Percentiles rank a stretch among this genome's conserved stretches.
Evolutionary conservation across 2,888 invertebrate species (phyloP).

Genomic region (Thera britannica): DNA sequence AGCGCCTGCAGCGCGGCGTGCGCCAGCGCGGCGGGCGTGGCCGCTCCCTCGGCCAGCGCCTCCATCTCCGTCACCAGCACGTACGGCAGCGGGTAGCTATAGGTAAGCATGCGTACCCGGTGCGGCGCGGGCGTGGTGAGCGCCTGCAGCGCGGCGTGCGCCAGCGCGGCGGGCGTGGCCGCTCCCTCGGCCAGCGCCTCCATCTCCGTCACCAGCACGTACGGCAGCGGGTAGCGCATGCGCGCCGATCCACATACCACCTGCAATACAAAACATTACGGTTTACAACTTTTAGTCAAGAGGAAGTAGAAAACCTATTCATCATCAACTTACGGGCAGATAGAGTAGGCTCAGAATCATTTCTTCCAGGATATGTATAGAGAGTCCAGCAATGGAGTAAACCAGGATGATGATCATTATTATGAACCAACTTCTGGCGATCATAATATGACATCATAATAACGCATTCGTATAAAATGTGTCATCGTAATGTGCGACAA

Average conservation of each 20-base stretch:
- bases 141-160: constrained; percentile 55
- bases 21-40: constrained; percentile 32
- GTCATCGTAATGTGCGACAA: constrained; percentile 13
- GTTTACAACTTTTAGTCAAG: too few species aligned
- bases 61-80: constrained; percentile 86
- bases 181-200: constrained; percentile 79
- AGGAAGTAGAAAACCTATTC: too few species aligned
- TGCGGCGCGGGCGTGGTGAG: constrained; percentile 66
- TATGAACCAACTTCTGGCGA: too few species aligned
- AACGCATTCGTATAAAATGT: constrained; percentile 8
- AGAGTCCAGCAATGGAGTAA: too few species aligned
- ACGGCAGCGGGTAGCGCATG: constrained; percentile 98
- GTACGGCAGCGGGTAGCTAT: not conserved
- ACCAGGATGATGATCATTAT: too few species aligned
- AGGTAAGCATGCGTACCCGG: constrained; percentile 36
- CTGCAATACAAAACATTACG: constrained; percentile 54
- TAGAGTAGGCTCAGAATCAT: too few species aligned
- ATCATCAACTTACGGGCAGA: too few species aligned
- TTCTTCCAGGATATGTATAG: too few species aligned
- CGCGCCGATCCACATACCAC: constrained; percentile 93
- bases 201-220: constrained; percentile 95
- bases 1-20: constrained; percentile 52
- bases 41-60: constrained; percentile 50
- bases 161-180: constrained; percentile 49
- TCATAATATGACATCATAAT: constrained; percentile 13